phyloP scores from a whole-genome alignment of 2,113 vertebrate species.

The Narcine bancroftii region DNA sequence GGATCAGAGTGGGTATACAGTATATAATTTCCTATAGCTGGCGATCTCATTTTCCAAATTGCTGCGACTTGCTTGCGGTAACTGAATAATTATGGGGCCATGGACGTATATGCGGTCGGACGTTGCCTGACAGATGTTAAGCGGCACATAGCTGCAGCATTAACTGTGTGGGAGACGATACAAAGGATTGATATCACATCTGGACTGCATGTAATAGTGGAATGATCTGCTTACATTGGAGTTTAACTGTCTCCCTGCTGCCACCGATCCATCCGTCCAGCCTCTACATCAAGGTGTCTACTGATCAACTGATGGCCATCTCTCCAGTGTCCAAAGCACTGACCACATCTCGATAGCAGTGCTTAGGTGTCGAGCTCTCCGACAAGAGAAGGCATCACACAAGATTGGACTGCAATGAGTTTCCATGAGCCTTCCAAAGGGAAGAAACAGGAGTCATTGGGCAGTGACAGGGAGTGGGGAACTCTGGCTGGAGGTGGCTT shows the following conservation, averaged over 20 bases:
- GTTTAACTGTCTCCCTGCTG: not conserved
- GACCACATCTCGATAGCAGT: not conserved
- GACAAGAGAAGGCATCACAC: not conserved
- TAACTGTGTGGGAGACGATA: not conserved
- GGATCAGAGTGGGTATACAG: too few species aligned
- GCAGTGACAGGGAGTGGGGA: not conserved
- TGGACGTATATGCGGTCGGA: too few species aligned
- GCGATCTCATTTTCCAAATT: too few species aligned
- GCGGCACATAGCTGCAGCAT: too few species aligned
- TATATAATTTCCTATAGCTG: too few species aligned
- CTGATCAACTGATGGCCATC: not conserved
- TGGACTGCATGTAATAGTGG: not conserved
- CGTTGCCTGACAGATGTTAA: too few species aligned
- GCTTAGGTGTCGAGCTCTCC: not conserved
- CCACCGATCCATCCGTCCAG: not conserved
- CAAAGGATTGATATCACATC: not conserved
- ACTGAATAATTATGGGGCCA: too few species aligned
- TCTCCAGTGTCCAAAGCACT: too few species aligned
- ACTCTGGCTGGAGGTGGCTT: not conserved
- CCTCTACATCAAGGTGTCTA: not conserved
- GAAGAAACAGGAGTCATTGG: too few species aligned
- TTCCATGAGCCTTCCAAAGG: not conserved
- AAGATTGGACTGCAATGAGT: not conserved
- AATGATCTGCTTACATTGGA: too few species aligned
- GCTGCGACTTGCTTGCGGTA: too few species aligned